phyloP scores from a whole-genome alignment of 2,113 vertebrate genomes.

The Perca schrenkii region DNA sequence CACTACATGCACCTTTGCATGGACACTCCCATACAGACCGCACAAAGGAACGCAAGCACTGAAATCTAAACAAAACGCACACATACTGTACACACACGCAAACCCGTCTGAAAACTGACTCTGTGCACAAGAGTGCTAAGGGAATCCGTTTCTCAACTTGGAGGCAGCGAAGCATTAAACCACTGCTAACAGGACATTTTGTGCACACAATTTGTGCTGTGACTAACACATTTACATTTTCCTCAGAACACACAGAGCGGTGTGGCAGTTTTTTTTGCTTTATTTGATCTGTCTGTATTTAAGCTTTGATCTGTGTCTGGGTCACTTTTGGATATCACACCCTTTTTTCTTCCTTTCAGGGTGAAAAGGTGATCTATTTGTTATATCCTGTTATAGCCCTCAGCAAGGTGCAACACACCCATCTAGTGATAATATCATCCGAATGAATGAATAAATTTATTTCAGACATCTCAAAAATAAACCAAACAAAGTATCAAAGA shows the following conservation, averaged over 20 bases:
- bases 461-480: too few relatives aligned
- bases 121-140: background rate
- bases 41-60: background rate
- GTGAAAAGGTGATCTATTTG: conserved; percentile 13
- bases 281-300: conserved; percentile 7
- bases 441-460: too few relatives aligned
- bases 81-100: background rate
- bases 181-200: conserved; percentile 21
- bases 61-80: background rate
- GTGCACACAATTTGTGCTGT: background rate
- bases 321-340: background rate
- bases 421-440: conserved; percentile 18
- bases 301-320: conserved; percentile 1
- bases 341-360: background rate
- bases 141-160: conserved; percentile 31
- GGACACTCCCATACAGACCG: background rate
- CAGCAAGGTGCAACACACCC: conserved; percentile 11
- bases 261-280: background rate
- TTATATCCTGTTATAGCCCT: background rate
- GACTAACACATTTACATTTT: conserved; percentile 13
- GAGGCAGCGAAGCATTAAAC: conserved; percentile 29
- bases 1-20: conserved; percentile 1
- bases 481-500: too few relatives aligned
- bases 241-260: background rate
- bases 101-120: background rate